These are phyloP conservation scores for Pagrus major DNA, from an alignment of 2,113 vertebrate genomes.

Conservation along the genomic window DNA sequence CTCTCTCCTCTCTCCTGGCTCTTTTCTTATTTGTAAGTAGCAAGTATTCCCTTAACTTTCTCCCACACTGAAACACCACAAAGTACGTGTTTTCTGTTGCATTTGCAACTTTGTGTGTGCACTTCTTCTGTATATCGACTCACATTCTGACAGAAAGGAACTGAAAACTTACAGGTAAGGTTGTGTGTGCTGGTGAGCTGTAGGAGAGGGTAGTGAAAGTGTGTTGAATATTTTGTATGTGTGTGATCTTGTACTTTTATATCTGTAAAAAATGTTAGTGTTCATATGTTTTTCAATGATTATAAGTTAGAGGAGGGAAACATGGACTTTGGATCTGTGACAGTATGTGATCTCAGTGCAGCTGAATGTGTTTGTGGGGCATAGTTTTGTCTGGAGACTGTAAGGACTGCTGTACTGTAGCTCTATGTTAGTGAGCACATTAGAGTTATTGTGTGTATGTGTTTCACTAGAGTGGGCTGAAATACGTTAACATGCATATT, in stretches of 20 bases:
- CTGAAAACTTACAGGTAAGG: constrained; percentile 60
- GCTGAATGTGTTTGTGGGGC: constrained; percentile 17
- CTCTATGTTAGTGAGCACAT: constrained; percentile 35
- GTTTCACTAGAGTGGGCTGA: constrained; percentile 47
- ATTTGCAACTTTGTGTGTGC: constrained; percentile 1
- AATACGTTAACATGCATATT: constrained; percentile 57
- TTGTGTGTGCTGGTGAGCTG: constrained; percentile 40
- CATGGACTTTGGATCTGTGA: constrained; percentile 55
- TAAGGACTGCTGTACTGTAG: neutral
- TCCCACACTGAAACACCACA: neutral
- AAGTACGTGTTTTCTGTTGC: neutral
- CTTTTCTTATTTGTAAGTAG: constrained; percentile 37
- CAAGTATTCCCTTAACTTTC: constrained; percentile 5
- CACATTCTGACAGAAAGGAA: constrained; percentile 40
- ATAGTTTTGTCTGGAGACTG: constrained; percentile 8
- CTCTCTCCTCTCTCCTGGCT: constrained; percentile 32
- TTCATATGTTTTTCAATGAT: constrained; percentile 6
- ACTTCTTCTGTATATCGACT: constrained; percentile 21
- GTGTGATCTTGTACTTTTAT: constrained; percentile 8
- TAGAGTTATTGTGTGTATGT: constrained; percentile 44
- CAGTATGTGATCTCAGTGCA: constrained; percentile 8
- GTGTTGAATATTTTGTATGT: constrained; percentile 19
- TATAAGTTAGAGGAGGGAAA: neutral
- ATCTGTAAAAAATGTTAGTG: neutral
- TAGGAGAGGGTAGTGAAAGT: constrained; percentile 44